Conservation (phyloP, 2,888 invertebrate genomes). For the Ichneumon xanthorius region DNA sequence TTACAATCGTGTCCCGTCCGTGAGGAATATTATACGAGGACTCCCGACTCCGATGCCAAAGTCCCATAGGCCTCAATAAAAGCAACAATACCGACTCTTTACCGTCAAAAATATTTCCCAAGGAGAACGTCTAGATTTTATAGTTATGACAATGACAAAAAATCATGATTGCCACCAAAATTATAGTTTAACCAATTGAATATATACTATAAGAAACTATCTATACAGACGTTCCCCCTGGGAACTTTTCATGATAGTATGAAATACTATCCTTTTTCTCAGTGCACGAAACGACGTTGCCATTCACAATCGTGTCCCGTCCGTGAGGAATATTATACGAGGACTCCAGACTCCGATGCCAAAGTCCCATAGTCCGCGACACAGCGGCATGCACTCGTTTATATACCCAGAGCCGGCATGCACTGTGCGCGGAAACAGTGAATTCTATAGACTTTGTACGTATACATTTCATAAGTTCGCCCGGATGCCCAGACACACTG, state of each 20-base stretch:
- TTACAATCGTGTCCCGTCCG: neutral
- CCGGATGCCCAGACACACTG: neutral
- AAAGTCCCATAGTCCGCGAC: neutral
- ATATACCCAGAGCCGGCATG: neutral
- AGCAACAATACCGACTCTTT: no score
- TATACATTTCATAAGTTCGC: conserved; percentile 6
- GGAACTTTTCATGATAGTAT: no score
- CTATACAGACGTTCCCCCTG: no score
- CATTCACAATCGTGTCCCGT: neutral
- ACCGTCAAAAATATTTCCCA: no score
- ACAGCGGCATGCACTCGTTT: neutral
- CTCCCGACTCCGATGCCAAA: neutral
- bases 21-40: neutral
- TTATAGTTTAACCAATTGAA: no score
- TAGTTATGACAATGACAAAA: no score
- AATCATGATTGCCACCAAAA: no score
- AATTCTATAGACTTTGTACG: conserved; percentile 9
- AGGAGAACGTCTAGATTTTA: no score
- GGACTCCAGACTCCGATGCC: neutral
- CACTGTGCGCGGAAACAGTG: neutral
- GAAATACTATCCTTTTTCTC: no score
- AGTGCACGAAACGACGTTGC: no score
- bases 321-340: neutral
- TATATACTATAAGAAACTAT: no score
- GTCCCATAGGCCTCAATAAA: no score